Percentiles rank a stretch among this genome's conserved stretches.
These are phyloP conservation scores for Terebella lapidaria DNA, from an alignment of 2,888 invertebrate genomes.

Conservation along the genomic window DNA sequence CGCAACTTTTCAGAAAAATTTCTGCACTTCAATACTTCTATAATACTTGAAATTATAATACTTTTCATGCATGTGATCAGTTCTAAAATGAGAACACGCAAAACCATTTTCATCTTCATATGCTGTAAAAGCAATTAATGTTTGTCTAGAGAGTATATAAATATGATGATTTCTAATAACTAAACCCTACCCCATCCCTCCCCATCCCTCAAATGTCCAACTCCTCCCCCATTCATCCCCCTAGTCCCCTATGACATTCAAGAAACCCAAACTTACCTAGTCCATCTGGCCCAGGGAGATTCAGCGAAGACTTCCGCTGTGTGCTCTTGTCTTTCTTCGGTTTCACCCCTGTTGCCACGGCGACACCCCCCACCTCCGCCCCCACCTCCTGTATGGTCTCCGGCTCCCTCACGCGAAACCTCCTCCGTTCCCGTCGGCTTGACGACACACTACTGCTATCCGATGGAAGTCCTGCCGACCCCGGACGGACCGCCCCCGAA, in stretches of 20 bases:
- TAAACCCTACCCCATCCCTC: background rate
- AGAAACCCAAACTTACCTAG: background rate
- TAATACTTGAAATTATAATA: no score
- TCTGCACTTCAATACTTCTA: no score
- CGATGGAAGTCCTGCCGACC: background rate
- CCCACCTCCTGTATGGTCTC: background rate
- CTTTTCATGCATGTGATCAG: no score
- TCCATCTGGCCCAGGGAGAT: background rate
- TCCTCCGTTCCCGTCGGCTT: background rate
- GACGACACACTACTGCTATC: background rate
- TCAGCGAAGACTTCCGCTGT: background rate
- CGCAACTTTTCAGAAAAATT: no score
- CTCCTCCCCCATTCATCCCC: background rate
- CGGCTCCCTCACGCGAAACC: background rate
- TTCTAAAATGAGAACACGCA: no score
- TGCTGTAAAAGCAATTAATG: no score
- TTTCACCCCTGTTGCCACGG: background rate
- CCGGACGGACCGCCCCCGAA: background rate
- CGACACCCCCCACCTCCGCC: background rate
- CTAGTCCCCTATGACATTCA: background rate
- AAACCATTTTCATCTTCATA: no score
- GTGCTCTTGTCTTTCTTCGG: conserved; percentile 4
- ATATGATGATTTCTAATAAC: no score
- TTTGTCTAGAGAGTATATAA: no score
- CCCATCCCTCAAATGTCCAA: background rate